Conservation (phyloP, 2,888 invertebrate genomes). For the Athalia cordata region DNA sequence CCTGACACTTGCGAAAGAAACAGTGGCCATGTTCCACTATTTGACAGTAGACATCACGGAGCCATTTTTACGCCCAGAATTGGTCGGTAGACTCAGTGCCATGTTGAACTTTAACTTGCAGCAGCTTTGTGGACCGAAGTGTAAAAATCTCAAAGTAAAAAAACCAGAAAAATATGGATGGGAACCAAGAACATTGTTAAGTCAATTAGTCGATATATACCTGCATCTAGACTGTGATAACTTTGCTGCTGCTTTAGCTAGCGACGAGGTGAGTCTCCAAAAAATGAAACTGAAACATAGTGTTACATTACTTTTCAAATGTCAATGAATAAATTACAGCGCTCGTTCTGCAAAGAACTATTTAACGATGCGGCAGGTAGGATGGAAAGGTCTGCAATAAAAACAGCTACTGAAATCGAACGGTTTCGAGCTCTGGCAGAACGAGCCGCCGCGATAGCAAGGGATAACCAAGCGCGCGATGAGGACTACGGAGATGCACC, state of each 20-base stretch:
- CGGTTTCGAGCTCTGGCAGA: slow-evolving; percentile 87
- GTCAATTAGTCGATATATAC: slow-evolving; percentile 97
- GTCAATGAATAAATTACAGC: slow-evolving; percentile 75
- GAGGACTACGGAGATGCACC: slow-evolving; percentile 97
- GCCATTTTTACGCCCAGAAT: slow-evolving; percentile 94
- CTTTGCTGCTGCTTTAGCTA: slow-evolving; percentile 94
- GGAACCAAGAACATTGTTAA: slow-evolving; percentile 94
- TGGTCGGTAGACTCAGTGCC: slow-evolving; percentile 94
- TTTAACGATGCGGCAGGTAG: slow-evolving; percentile 93
- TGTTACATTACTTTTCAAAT: neutral
- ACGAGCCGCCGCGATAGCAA: slow-evolving; percentile 85
- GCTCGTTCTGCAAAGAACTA: slow-evolving; percentile 94
- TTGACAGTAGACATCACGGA: slow-evolving; percentile 95
- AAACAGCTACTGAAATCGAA: slow-evolving; percentile 89
- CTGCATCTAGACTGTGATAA: slow-evolving; percentile 94
- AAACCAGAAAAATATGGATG: slow-evolving; percentile 97
- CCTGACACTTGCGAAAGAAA: slow-evolving; percentile 93
- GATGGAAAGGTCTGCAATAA: slow-evolving; percentile 88
- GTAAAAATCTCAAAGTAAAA: slow-evolving; percentile 93
- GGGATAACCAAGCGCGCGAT: slow-evolving; percentile 89
- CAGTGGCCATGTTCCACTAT: slow-evolving; percentile 98
- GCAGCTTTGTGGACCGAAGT: slow-evolving; percentile 97
- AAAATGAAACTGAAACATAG: slow-evolving; percentile 36
- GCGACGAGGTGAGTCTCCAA: slow-evolving; percentile 87
- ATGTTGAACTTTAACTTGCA: slow-evolving; percentile 99